phyloP scores from a whole-genome alignment of 2,888 invertebrate genomes.

The Achlya flavicornis region DNA sequence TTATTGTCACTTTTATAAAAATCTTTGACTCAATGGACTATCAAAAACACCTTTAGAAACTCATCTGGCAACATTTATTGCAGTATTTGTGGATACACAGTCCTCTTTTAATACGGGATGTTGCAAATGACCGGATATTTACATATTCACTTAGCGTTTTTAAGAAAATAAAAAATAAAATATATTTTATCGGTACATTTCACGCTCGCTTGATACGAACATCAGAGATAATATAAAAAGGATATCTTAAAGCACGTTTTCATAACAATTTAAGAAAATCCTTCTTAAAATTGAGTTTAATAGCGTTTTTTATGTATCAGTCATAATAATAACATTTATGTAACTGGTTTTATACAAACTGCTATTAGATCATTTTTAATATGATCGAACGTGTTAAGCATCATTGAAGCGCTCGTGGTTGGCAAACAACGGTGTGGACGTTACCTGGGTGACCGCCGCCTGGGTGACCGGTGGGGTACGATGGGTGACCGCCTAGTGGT shows the following conservation, averaged over 20 bases:
- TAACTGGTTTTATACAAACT: not conserved
- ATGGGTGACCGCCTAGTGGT: too few species aligned
- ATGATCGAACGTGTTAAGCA: too few species aligned
- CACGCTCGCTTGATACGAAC: conserved; percentile 1
- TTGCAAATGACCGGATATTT: conserved; percentile 7
- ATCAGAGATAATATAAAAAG: not conserved
- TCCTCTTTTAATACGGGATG: conserved; percentile 3
- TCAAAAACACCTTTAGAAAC: conserved; percentile 1
- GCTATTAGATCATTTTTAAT: not conserved
- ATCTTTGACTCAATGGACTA: conserved; percentile 1
- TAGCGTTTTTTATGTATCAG: not conserved
- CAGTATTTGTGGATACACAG: conserved; percentile 1
- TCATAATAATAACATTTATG: not conserved
- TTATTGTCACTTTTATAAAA: not conserved
- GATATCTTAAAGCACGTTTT: not conserved
- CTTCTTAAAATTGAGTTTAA: not conserved
- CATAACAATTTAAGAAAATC: conserved; percentile 1
- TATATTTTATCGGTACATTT: conserved; percentile 3
- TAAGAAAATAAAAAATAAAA: not conserved
- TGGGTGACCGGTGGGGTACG: too few species aligned
- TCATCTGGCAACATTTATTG: not conserved
- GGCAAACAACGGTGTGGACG: too few species aligned
- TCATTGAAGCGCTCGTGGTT: too few species aligned
- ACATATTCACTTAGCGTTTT: conserved; percentile 7
- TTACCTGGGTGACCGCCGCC: too few species aligned